Base-by-base conservation (phyloP, 2,888 invertebrate genomes). In the Altica lythri region DNA sequence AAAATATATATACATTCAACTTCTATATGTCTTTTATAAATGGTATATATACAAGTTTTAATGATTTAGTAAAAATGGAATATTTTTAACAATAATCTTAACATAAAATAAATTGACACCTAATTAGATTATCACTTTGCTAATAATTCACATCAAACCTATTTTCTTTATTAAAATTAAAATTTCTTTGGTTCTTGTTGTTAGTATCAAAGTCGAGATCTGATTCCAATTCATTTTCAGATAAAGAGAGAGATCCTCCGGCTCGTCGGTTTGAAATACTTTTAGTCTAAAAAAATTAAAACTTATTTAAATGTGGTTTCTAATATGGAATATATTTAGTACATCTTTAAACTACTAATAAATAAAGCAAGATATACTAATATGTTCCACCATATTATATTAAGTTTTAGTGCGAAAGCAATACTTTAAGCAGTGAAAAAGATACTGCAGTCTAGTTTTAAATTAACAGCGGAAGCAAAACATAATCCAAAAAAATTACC, bases 151-250 rank as follows among this genome's bases (percentile, higher is more conserved):
- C 2, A 42, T 14, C 12, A 40, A n/a, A n/a, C n/a, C n/a, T n/a
- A n/a, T n/a, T n/a, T n/a, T n/a, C n/a, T n/a, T n/a, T n/a, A n/a
- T n/a, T n/a, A n/a, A n/a, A n/a, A n/a, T 45, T 34, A 10, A 45
- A 45, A 16, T 30, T 34, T 46, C 50, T 42, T 51, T 51, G 50
- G 38, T 46, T 55, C 2, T 73, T 50, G 52, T n/a, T n/a, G n/a
- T n/a, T n/a, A n/a, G n/a, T n/a, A n/a, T 73, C 70, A 51, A 73
- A 80, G 43, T 79, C 79, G 45, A 75, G 59, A 60, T 89, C 90
- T 0, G 88, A 87, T 72, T 90, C 91, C 56, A 89, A 79, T 75
- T 92, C 92, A 67, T 89, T 90, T 71, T 92, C 92, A 0, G 91
- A 92, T 1, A 90, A 78, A 2, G 90, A 90, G 9, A 91, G 79